Evolutionary conservation across 2,797 vertebrate species (phyloP).

Genomic region (Sebastes wilsoni): DNA sequence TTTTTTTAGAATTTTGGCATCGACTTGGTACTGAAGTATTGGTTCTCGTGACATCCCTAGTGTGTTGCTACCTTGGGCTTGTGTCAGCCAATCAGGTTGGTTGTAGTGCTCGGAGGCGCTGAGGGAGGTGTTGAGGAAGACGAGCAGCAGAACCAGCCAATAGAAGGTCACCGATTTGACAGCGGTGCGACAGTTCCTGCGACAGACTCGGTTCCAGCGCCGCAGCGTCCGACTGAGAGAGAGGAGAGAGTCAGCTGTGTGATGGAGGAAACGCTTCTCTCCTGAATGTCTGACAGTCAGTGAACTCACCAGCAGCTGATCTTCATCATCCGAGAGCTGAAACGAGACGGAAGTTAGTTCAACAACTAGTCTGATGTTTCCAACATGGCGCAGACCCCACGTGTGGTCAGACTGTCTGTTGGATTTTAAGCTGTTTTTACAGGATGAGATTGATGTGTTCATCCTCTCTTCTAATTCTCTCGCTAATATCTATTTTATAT

Average conservation of each 20-base stretch:
- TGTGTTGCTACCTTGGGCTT: constrained; percentile 88
- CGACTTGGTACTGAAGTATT: too few species aligned
- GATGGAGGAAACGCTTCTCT: neutral
- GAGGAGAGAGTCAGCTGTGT: neutral
- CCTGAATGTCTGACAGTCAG: neutral
- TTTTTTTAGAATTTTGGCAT: too few species aligned
- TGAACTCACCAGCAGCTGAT: constrained; percentile 78
- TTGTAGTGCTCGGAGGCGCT: constrained; percentile 98
- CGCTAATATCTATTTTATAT: too few species aligned
- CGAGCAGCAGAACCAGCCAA: constrained; percentile 96
- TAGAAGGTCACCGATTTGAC: constrained; percentile 97
- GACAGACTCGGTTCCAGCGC: constrained; percentile 92
- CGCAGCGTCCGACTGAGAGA: constrained; percentile 87
- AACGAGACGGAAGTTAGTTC: constrained; percentile 12
- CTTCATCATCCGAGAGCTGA: constrained; percentile 72
- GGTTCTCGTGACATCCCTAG: neutral
- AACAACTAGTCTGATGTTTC: neutral
- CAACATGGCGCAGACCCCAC: too few species aligned
- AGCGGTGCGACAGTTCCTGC: constrained; percentile 82
- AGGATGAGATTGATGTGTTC: too few species aligned
- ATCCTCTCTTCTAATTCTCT: too few species aligned
- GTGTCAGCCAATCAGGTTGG: constrained; percentile 94
- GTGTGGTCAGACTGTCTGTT: too few species aligned
- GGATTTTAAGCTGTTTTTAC: too few species aligned
- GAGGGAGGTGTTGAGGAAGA: constrained; percentile 97